phyloP scores from a whole-genome alignment of 2,113 vertebrate species.

The Takifugu bimaculatus region DNA sequence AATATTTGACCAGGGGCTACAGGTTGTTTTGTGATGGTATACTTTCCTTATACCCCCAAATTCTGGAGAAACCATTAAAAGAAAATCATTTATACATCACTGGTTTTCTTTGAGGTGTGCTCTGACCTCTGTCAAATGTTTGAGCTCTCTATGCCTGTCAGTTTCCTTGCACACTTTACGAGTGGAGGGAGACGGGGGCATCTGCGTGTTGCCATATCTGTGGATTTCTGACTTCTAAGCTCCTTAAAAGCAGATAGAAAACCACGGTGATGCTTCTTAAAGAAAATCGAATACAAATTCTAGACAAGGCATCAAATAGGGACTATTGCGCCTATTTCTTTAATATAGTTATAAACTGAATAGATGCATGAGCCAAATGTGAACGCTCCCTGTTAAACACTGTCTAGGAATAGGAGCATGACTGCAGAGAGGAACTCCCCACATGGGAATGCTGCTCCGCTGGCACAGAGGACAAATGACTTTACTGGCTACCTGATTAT shows the following conservation, averaged over 20 bases:
- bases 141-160: neutral
- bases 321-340: constrained; percentile 5
- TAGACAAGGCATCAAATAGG: neutral
- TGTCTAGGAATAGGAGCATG: constrained; percentile 37
- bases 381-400: constrained; percentile 9
- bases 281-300: constrained; percentile 1
- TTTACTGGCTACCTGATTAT: neutral
- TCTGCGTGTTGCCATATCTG: constrained; percentile 33
- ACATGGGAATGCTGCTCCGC: constrained; percentile 57
- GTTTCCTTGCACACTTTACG: neutral
- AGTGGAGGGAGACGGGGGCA: constrained; percentile 15
- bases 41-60: neutral
- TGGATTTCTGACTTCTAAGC: neutral
- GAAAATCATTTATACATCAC: constrained; percentile 23
- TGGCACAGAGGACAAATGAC: constrained; percentile 25
- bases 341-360: neutral
- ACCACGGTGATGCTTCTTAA: constrained; percentile 5
- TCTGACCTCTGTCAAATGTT: constrained; percentile 41
- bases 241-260: neutral
- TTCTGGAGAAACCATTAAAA: neutral
- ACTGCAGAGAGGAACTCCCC: constrained; percentile 52
- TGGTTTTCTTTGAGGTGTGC: constrained; percentile 45
- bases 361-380: constrained; percentile 5
- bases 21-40: constrained; percentile 2
- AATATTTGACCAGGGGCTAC: neutral